phyloP scores from a whole-genome alignment of 2,113 vertebrate genomes.

The Carassius auratus region DNA sequence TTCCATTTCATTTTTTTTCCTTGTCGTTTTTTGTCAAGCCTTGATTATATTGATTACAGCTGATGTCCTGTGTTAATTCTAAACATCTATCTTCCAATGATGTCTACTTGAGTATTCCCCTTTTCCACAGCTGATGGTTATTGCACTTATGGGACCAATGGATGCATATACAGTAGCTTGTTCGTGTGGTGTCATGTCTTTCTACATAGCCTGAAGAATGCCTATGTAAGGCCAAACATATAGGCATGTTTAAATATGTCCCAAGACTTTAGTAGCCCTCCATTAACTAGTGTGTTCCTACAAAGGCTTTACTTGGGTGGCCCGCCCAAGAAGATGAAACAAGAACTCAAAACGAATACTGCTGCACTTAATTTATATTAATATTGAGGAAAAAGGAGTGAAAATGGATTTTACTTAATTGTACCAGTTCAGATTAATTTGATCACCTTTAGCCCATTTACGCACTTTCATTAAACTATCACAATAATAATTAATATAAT shows the following conservation, averaged over 20 bases:
- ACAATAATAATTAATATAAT: conserved; percentile 14
- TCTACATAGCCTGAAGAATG: conserved; percentile 11
- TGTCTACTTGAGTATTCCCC: conserved; percentile 1
- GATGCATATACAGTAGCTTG: conserved; percentile 10
- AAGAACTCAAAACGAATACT: conserved; percentile 8
- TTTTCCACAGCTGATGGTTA: conserved; percentile 15
- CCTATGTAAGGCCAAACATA: conserved; percentile 13
- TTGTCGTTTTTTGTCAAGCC: background rate
- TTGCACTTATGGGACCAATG: conserved; percentile 10
- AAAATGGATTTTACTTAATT: conserved; percentile 11
- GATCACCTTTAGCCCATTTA: conserved; percentile 18
- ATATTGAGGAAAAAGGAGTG: conserved; percentile 13
- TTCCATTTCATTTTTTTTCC: background rate
- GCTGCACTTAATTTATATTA: conserved; percentile 13
- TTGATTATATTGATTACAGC: conserved; percentile 3
- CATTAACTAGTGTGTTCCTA: conserved; percentile 3
- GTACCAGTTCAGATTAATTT: conserved; percentile 5
- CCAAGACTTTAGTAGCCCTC: conserved; percentile 2
- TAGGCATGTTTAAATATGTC: conserved; percentile 16
- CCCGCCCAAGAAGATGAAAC: background rate
- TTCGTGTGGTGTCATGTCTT: conserved; percentile 8
- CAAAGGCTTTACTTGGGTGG: conserved; percentile 12
- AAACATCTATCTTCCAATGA: conserved; percentile 20
- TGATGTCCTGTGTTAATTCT: conserved; percentile 15
- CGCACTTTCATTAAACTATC: conserved; percentile 1